phyloP scores from a whole-genome alignment of 2,113 vertebrate genomes.

The Scortum barcoo region DNA sequence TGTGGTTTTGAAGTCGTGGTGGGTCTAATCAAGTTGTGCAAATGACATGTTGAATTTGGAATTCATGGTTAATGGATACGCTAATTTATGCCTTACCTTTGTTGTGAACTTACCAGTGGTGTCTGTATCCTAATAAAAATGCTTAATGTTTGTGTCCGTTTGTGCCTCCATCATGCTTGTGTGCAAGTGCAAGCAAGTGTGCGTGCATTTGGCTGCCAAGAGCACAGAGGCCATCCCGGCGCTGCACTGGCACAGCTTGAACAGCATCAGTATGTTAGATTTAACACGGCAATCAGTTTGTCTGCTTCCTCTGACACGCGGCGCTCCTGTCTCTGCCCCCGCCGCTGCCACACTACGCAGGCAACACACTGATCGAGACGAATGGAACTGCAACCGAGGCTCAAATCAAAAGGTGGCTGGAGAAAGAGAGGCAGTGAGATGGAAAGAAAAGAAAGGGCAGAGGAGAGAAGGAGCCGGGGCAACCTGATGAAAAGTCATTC shows the following conservation, averaged over 20 bases:
- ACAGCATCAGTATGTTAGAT: conserved; percentile 74
- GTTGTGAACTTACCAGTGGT: not conserved
- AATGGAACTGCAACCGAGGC: conserved; percentile 42
- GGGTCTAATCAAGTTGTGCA: not conserved
- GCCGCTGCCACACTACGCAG: conserved; percentile 35
- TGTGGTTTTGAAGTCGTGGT: too few species aligned
- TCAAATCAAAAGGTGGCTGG: conserved; percentile 33
- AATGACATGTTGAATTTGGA: not conserved
- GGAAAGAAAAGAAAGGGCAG: not conserved
- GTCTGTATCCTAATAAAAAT: conserved; percentile 14
- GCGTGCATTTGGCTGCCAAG: not conserved
- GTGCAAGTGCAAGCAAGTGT: not conserved
- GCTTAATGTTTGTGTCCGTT: not conserved
- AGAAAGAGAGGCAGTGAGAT: not conserved
- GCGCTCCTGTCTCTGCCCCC: conserved; percentile 42
- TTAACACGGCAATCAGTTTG: conserved; percentile 73
- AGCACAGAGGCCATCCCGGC: conserved; percentile 7
- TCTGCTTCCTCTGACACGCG: conserved; percentile 37
- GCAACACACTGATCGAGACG: conserved; percentile 46
- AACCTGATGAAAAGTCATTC: conserved; percentile 19
- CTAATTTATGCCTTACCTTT: not conserved
- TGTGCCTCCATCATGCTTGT: not conserved
- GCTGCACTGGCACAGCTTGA: conserved; percentile 36
- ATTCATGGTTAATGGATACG: not conserved
- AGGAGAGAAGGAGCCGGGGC: not conserved